Evolutionary conservation across 2,888 invertebrate species (phyloP), one percentile per base, ranked within the genome.

Genomic region (Lasioglossum malachurum): DNA sequence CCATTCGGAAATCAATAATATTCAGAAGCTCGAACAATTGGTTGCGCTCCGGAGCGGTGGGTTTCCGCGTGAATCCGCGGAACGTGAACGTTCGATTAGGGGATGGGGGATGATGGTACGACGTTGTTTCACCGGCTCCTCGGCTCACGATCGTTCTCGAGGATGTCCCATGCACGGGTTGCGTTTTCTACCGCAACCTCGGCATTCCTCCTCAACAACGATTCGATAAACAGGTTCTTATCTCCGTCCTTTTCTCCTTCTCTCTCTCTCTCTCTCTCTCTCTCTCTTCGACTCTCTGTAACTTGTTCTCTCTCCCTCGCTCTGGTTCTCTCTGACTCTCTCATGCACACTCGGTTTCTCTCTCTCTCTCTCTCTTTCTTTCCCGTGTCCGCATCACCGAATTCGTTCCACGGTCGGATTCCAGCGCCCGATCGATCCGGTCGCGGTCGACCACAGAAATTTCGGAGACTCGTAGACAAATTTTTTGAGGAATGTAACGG

Each of bases 221-320:
- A 75, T 89, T 71, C 84, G 80, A 90, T 83, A 87, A 89, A 89
- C 89, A 83, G 75, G 81, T 88, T 88, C 78, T 83, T 82, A 82
- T 88, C 82, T 88, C 49, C 5, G 16, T 46, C 53, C 19, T 16
- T 64, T 57, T 64, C n/a, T 60, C 72, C 19, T 35, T 41, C 19
- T 75, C 82, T 67, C n/a, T 67, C 49, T 82, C 67, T 71, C 74
- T 69, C 74, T 69, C 49, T 53, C 4, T 64, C 41, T 78, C 49
- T 31, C 35, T 35, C 35, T 35, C 35, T 35, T 4, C 10, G 23
- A 10, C 23, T 23, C 53, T 53, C 8, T 53, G 53, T 53, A 53
- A 3, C 23, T 53, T 53, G 49, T 53, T 53, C 53, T 53, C 53
- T 53, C 53, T 53, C 53, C 0, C n/a, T 8, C 49, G 2, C 23